Conservation (phyloP, 2,888 invertebrate species). For the Drosophila niveifrons region DNA sequence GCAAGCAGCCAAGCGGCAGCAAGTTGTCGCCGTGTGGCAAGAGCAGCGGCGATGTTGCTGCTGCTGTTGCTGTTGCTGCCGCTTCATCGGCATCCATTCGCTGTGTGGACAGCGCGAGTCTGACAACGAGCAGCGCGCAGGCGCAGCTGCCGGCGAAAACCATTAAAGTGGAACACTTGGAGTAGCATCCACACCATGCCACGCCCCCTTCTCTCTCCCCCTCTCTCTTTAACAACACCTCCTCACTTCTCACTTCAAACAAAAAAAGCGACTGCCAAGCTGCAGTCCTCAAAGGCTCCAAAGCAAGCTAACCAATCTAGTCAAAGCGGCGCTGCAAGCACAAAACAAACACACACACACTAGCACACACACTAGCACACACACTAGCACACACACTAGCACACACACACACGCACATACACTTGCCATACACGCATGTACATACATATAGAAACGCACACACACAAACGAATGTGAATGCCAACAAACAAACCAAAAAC, state of each 20-base stretch:
- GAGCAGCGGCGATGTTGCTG: slow-evolving; percentile 17
- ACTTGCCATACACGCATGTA: slow-evolving; percentile 21
- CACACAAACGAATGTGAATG: slow-evolving; percentile 49
- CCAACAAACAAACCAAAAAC: slow-evolving; percentile 30
- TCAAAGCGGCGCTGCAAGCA: slow-evolving; percentile 54
- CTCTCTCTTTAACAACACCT: background rate
- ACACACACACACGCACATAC: slow-evolving; percentile 12
- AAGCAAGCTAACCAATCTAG: slow-evolving; percentile 46
- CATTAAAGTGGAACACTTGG: slow-evolving; percentile 81
- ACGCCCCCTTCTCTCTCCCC: background rate
- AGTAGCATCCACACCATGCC: slow-evolving; percentile 47
- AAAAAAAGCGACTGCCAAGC: background rate
- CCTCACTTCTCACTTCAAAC: background rate
- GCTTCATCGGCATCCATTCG: slow-evolving; percentile 65
- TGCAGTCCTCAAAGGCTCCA: slow-evolving; percentile 14
- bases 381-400: slow-evolving; percentile 23
- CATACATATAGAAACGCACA: slow-evolving; percentile 7
- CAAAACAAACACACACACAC: slow-evolving; percentile 23
- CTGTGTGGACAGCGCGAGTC: slow-evolving; percentile 71
- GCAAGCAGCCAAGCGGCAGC: slow-evolving; percentile 26
- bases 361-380: slow-evolving; percentile 15
- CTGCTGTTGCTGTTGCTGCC: slow-evolving; percentile 47
- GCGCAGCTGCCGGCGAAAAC: slow-evolving; percentile 66
- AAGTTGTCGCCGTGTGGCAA: background rate
- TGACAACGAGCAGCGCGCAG: slow-evolving; percentile 44